phyloP scores from a whole-genome alignment of 2,888 invertebrate genomes.

The Drosophila barbarae region DNA sequence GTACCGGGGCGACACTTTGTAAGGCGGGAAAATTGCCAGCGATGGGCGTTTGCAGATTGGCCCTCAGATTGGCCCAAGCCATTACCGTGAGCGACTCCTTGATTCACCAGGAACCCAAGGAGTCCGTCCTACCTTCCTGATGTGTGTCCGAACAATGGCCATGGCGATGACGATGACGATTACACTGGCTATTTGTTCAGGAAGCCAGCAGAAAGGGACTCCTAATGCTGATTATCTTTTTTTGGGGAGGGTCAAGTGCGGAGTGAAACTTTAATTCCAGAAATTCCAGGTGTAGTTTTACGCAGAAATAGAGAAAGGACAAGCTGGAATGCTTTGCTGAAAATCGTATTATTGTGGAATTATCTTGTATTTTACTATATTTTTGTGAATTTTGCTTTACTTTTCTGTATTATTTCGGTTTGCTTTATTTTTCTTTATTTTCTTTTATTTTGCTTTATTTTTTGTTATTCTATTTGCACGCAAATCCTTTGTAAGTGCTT shows the following conservation, averaged over 20 bases:
- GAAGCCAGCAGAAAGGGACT: constrained; percentile 12
- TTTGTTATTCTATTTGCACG: constrained; percentile 17
- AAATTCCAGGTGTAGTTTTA: constrained; percentile 21
- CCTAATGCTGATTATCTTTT: constrained; percentile 25
- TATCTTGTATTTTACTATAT: not conserved
- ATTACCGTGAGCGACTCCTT: constrained; percentile 58
- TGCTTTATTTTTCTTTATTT: constrained; percentile 1
- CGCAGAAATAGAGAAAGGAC: not conserved
- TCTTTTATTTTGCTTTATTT: constrained; percentile 8
- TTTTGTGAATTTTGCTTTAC: not conserved
- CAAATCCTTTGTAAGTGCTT: constrained; percentile 29
- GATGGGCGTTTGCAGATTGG: constrained; percentile 57
- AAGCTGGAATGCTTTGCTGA: not conserved
- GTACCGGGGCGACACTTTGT: constrained; percentile 22
- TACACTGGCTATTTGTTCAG: constrained; percentile 32
- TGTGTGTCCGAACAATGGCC: constrained; percentile 36
- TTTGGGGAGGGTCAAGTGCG: constrained; percentile 1
- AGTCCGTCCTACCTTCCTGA: constrained; percentile 18
- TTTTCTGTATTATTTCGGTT: too few relatives aligned
- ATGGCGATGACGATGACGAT: constrained; percentile 27
- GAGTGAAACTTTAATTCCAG: constrained; percentile 14
- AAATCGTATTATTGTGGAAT: constrained; percentile 8
- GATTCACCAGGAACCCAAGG: constrained; percentile 25
- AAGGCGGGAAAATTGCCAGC: constrained; percentile 47
- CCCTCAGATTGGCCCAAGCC: constrained; percentile 65